Evolutionary conservation across 2,888 invertebrate species (phyloP), one percentile per base, ranked within the genome.

Genomic region (Morpho achilles): DNA sequence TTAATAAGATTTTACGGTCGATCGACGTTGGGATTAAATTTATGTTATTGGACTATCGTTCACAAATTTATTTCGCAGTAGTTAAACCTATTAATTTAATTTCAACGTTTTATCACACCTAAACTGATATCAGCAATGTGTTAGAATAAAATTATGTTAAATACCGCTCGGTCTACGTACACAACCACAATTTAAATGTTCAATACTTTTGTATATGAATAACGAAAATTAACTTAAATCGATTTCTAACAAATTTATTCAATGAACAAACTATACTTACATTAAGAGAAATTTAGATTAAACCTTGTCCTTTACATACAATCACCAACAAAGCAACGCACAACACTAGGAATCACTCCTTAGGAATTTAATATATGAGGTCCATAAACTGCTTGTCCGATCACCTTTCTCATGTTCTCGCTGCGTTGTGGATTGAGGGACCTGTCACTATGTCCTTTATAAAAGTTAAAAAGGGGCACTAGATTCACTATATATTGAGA

Each of bases 351-450:
- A 72, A 77, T 75, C 80, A 69, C 76, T 81, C 75, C 76, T 76
- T 74, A 76, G 50, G 73, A 66, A 65, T 43, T 70, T 71, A 77
- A 77, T 51, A 51, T 55, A 55, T 44, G 78, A 69, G 75, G 84
- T 88, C 76, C 82, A 69, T 84, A 75, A 9, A 73, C 54, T 84
- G 69, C 79, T 72, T 78, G 75, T 84, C 77, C 75, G 65, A 89
- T 89, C 90, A 82, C 90, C 90, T 81, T 48, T 82, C 85, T 87
- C 89, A 89, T 87, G 87, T 83, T 80, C 74, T 71, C 69, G 67
- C 61, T 62, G 63, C 48, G 56, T 70, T 74, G 77, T 42, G 48
- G 54, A 47, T 42, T 48, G 80, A 79, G 42, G 51, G 54, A 48
- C 71, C 70, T 57, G 53, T 46, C 73, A 72, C 48, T 51, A 52